Conservation (phyloP, 2,888 invertebrate genomes). For the Acronicta leporina region DNA sequence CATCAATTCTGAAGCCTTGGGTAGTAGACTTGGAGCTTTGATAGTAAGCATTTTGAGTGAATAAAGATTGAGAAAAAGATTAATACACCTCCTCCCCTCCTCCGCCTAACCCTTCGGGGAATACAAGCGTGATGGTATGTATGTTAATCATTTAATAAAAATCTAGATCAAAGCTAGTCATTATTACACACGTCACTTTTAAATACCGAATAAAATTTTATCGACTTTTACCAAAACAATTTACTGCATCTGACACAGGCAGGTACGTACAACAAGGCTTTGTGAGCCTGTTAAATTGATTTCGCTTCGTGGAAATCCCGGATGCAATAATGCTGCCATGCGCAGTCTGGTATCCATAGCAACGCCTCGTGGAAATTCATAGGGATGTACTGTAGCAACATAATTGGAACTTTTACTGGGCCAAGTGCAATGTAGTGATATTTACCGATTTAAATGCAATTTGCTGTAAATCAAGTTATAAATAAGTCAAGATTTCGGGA, state of each 20-base stretch:
- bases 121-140: no score
- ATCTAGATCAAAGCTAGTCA: no score
- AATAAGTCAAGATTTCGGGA: no score
- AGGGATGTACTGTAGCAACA: constrained; percentile 22
- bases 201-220: background rate
- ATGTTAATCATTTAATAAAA: no score
- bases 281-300: constrained; percentile 28
- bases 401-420: constrained; percentile 25
- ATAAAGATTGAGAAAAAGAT: no score
- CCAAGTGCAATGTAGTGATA: constrained; percentile 25
- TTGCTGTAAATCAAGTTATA: no score
- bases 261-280: background rate
- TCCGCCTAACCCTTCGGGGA: no score
- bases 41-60: no score
- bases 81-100: no score
- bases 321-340: constrained; percentile 46
- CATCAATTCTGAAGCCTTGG: no score
- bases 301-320: constrained; percentile 41
- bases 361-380: constrained; percentile 44
- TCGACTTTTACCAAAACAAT: background rate
- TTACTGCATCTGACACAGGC: constrained; percentile 5
- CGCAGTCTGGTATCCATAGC: constrained; percentile 37
- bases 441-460: no score
- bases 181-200: background rate
- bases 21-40: no score